Conservation (phyloP, 2,888 invertebrate species). For the Apodemia hepburni region DNA sequence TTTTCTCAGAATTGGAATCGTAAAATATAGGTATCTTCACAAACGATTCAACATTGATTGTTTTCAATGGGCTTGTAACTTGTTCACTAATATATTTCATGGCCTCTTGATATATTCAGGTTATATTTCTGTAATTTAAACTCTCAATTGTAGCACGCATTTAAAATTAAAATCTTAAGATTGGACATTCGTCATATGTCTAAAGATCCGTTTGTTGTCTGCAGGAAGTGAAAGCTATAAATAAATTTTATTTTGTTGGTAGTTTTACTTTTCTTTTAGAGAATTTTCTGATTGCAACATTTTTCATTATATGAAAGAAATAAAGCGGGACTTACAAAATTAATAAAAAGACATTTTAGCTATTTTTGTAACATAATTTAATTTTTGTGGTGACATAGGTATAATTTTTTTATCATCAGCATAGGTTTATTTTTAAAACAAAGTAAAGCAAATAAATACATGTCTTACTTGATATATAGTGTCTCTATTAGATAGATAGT, state of each 20-base stretch:
- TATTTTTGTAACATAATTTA: too few relatives aligned
- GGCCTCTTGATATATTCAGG: conserved; percentile 40
- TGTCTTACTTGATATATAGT: too few relatives aligned
- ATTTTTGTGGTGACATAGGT: too few relatives aligned
- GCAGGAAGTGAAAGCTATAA: conserved; percentile 49
- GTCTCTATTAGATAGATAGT: too few relatives aligned
- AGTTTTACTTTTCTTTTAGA: neutral
- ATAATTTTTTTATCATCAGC: too few relatives aligned
- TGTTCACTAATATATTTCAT: conserved; percentile 44
- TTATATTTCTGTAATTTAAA: conserved; percentile 53
- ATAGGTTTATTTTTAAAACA: too few relatives aligned
- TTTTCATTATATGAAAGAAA: too few relatives aligned
- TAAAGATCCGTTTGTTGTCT: conserved; percentile 15
- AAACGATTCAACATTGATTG: conserved; percentile 38
- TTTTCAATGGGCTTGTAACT: conserved; percentile 40
- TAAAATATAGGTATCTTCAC: conserved; percentile 38
- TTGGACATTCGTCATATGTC: conserved; percentile 49
- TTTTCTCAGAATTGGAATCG: conserved; percentile 35
- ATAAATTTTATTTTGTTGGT: conserved; percentile 48
- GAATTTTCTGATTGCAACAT: too few relatives aligned
- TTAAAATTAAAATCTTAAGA: conserved; percentile 58
- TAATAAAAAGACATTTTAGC: too few relatives aligned
- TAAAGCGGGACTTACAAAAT: too few relatives aligned
- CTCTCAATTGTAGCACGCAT: conserved; percentile 50
- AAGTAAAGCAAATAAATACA: too few relatives aligned